Base-by-base conservation (phyloP, 1,140 invertebrate species). In the Acromyrmex charruanus region DNA sequence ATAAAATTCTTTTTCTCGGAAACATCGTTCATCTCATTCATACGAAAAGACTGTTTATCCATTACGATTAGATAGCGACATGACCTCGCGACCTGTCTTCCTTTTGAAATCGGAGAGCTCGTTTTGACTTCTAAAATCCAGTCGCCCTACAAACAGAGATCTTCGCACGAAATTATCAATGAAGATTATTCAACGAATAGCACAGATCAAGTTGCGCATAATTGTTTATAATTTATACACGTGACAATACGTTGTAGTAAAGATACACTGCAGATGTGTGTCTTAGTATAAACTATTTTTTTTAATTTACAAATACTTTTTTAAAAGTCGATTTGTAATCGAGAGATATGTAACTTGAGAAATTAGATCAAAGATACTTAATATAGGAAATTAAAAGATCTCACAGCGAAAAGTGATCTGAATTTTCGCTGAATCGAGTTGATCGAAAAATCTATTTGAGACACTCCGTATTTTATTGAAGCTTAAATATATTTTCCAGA, bases 21-120 rank as follows among this genome's bases (percentile, higher is more conserved):
- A 93, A 90, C 90, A 93, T 91, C 88, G 85, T 91, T 92, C 88
- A 92, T 91, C 92, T 87, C 90, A 92, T 92, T 92, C 91, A 90
- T 86, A 94, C 90, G 90, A 92, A 89, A 91, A 91, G 87, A 87
- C 65, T 91, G 89, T 94, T 94, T 94, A 94, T 94, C 92, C 88
- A 85, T 69, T 85, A 85, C 44, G 94, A 94, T 95, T 94, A 94
- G 94, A 95, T 95, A 94, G 61, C 81, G 86, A 82, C 71, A 82
- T 87, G 92, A 95, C 94, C 94, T 86, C 69, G 85, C 93, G 93
- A 95, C 93, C 91, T 91, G 91, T 77, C 91, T 93, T 94, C 91
- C 93, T 92, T 85, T 77, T 86, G 51, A 90, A 90, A 68, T 63
- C 79, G 31, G 71, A 69, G 69, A 91, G 77, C 88, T 90, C n/a